These are phyloP conservation scores for Clamator glandarius DNA, from an alignment of 2,797 vertebrate genomes.

Conservation along the genomic window DNA sequence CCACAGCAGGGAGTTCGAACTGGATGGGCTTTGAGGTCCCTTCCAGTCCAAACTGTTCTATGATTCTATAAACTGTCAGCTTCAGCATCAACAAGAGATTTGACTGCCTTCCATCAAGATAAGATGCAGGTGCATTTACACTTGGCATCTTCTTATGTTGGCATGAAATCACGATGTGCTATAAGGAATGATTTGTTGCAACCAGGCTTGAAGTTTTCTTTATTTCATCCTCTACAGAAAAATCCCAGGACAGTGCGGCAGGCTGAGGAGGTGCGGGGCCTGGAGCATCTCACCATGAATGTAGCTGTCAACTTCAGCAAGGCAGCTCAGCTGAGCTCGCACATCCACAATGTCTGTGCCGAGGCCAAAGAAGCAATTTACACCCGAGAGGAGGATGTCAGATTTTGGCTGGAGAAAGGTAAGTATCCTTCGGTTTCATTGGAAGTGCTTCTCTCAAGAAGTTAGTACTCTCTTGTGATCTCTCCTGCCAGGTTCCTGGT, in stretches of 20 bases:
- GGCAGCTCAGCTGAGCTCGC: conserved; percentile 88
- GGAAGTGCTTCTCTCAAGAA: background rate
- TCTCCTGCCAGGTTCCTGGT: background rate
- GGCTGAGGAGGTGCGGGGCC: conserved; percentile 88
- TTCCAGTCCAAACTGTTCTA: too few species aligned
- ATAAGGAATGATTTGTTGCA: rapidly evolving
- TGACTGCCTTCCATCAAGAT: background rate
- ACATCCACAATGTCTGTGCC: conserved; percentile 91
- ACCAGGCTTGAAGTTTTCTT: rapidly evolving
- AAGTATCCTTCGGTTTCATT: rapidly evolving
- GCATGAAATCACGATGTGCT: rapidly evolving
- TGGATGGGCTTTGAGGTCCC: too few species aligned
- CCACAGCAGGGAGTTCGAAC: too few species aligned
- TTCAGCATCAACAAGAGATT: background rate
- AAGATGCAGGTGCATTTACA: background rate
- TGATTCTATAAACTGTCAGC: too few species aligned
- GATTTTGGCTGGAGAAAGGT: conserved; percentile 94
- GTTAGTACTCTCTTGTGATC: background rate
- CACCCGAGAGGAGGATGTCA: conserved; percentile 89
- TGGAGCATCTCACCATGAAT: conserved; percentile 91
- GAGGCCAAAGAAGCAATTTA: conserved; percentile 92
- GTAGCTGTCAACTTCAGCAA: conserved; percentile 89
- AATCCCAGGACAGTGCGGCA: conserved; percentile 90
- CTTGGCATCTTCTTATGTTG: rapidly evolving
- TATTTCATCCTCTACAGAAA: conserved; percentile 79